phyloP scores from a whole-genome alignment of 2,888 invertebrate species.

The Clusia tigrina region DNA sequence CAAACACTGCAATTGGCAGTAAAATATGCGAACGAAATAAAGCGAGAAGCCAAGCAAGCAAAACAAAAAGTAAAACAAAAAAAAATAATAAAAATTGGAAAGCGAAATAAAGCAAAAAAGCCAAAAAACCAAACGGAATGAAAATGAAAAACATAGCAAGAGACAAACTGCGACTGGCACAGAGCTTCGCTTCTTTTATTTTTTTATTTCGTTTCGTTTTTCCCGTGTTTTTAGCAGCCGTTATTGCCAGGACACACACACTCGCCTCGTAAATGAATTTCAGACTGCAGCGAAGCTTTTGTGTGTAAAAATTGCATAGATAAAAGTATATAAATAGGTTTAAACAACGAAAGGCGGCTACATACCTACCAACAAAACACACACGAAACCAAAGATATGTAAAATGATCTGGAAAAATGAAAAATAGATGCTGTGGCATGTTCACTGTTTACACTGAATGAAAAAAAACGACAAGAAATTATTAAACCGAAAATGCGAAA shows the following conservation, averaged over 20 bases:
- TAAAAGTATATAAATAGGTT: neutral
- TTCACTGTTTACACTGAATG: neutral
- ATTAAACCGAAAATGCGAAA: neutral
- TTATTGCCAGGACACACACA: too few species aligned
- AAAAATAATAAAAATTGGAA: neutral
- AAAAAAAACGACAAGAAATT: neutral
- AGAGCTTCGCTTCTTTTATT: neutral
- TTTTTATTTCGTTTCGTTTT: neutral
- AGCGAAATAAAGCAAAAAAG: neutral
- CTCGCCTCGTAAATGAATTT: too few species aligned
- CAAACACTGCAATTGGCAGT: neutral
- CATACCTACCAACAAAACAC: too few species aligned
- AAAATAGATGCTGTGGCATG: neutral
- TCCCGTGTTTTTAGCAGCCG: neutral
- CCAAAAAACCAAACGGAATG: neutral
- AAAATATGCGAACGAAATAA: neutral
- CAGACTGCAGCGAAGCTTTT: neutral
- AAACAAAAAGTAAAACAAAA: neutral
- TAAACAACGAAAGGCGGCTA: too few species aligned
- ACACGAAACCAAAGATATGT: neutral
- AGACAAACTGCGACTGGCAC: neutral
- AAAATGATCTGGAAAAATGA: neutral
- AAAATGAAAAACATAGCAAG: neutral
- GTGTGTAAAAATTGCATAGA: slow-evolving; percentile 4
- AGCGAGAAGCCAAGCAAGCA: neutral